A percentile compares a stretch with the other conserved stretches of the same genome.
Evolutionary conservation across 2,113 vertebrate species (phyloP).

Genomic region (Hypomesus transpacificus): DNA sequence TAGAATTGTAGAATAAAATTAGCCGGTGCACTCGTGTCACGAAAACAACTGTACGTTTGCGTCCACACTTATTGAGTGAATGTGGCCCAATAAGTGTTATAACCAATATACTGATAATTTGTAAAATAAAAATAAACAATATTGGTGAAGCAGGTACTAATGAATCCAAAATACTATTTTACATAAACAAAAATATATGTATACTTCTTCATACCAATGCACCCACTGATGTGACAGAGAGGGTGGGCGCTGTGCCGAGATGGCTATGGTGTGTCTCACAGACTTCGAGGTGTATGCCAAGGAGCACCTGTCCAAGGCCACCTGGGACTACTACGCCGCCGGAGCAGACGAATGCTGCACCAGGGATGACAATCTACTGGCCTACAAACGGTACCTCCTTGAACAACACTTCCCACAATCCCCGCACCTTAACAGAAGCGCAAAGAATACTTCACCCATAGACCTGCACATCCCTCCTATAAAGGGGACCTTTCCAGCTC

Average conservation of each 20-base stretch:
- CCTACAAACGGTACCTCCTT: conserved; percentile 80
- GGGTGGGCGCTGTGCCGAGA: conserved; percentile 63
- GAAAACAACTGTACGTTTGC: no score
- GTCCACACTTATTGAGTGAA: no score
- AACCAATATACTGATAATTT: no score
- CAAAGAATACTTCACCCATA: background rate
- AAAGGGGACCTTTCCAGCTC: no score
- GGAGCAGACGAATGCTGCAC: conserved; percentile 86
- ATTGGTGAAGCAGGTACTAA: no score
- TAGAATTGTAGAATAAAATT: no score
- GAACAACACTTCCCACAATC: background rate
- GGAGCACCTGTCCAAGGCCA: conserved; percentile 80
- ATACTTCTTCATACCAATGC: background rate
- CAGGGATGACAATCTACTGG: conserved; percentile 82
- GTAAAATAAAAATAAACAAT: no score
- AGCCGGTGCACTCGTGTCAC: no score
- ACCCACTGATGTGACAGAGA: conserved; percentile 49
- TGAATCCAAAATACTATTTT: no score
- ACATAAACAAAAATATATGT: background rate
- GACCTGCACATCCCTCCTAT: background rate
- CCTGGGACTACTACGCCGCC: conserved; percentile 89
- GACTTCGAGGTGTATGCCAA: conserved; percentile 88
- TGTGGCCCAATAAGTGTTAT: no score
- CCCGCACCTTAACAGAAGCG: background rate
- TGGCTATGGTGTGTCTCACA: conserved; percentile 85